These are phyloP conservation scores for Sebastes baramenuke DNA, from an alignment of 2,797 vertebrate genomes.

Conservation along the genomic window DNA sequence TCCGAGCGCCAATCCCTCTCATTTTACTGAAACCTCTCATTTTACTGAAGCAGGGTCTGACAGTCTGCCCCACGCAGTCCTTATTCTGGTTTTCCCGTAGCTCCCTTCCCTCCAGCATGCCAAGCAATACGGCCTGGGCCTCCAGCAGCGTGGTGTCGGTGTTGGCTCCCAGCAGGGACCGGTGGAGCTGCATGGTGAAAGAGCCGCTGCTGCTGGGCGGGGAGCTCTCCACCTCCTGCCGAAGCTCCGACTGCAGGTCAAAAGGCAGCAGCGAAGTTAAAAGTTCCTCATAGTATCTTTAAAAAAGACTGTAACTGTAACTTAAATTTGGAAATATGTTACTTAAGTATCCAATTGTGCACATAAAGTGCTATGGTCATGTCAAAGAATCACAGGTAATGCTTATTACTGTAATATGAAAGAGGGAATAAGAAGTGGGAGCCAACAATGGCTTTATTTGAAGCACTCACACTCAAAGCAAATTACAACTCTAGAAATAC, in stretches of 20 bases:
- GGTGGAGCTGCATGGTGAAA: no score
- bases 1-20: no score
- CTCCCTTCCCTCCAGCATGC: no score
- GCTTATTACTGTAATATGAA: not conserved
- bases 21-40: not conserved
- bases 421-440: not conserved
- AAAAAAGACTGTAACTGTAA: not conserved
- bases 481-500: not conserved
- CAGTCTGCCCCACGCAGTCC: not conserved
- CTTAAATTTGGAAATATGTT: no score
- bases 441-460: not conserved
- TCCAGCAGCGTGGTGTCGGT: no score
- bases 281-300: not conserved
- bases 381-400: not conserved
- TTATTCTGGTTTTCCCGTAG: not conserved
- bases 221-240: no score
- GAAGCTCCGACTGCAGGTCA: not conserved
- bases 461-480: not conserved
- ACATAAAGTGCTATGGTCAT: not conserved
- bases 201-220: no score
- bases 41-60: not conserved
- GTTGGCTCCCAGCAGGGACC: no score
- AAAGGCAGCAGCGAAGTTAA: not conserved
- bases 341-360: no score
- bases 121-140: no score